These are phyloP conservation scores for Hydrolagus affinis DNA, from an alignment of 2,113 vertebrate genomes.

Conservation along the genomic window DNA sequence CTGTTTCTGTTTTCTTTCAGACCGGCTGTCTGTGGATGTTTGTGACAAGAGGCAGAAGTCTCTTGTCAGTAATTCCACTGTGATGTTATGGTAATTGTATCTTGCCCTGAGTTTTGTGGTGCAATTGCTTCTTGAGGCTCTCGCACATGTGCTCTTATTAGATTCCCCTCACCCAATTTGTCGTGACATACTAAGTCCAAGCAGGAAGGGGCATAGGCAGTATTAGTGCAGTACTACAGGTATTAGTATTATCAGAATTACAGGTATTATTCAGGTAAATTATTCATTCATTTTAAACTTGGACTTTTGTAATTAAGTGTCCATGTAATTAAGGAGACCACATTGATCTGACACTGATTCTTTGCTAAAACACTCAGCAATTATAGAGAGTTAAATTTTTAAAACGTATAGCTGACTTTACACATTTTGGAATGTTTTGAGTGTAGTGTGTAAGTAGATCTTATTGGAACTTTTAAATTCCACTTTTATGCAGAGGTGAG, in stretches of 20 bases:
- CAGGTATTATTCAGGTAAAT: too few relatives aligned
- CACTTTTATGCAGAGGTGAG: too few relatives aligned
- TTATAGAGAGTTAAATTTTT: not conserved
- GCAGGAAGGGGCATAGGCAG: not conserved
- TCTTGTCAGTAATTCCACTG: not conserved
- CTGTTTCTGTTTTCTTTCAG: not conserved
- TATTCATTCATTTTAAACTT: not conserved
- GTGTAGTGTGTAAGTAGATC: not conserved
- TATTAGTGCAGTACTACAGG: too few relatives aligned
- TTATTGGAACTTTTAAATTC: not conserved
- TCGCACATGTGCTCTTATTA: too few relatives aligned
- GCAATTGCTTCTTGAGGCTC: too few relatives aligned
- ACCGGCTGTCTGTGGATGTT: not conserved
- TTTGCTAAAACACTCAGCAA: not conserved
- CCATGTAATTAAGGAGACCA: not conserved
- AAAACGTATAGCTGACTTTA: not conserved
- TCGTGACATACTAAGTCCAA: not conserved
- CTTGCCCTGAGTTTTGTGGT: not conserved
- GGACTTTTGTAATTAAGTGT: not conserved
- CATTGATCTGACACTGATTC: not conserved
- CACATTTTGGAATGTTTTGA: not conserved
- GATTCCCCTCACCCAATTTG: too few relatives aligned
- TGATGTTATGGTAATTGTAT: not conserved
- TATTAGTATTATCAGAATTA: too few relatives aligned
- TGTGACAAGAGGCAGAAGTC: not conserved